Conservation (phyloP, 2,888 invertebrate genomes). For the Orchesella flavescens region DNA sequence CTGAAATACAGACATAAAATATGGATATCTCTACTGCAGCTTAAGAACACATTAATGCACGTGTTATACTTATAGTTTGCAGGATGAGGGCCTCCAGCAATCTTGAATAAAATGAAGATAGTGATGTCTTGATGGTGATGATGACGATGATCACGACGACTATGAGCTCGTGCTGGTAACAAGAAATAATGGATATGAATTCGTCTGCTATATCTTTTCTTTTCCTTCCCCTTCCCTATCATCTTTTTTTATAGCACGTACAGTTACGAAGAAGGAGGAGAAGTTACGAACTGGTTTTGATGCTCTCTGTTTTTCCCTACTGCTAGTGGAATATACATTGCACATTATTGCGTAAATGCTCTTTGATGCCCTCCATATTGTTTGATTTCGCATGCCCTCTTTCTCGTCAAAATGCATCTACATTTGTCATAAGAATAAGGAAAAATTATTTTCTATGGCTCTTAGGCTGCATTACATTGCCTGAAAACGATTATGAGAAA, state of each 20-base stretch:
- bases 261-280: background rate
- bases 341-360: background rate
- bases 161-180: constrained; percentile 48
- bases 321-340: background rate
- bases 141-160: constrained; percentile 36
- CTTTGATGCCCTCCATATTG: constrained; percentile 41
- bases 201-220: background rate
- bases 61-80: background rate
- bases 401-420: constrained; percentile 30
- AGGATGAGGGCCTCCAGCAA: constrained; percentile 41
- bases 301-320: background rate
- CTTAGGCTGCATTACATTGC: constrained; percentile 48
- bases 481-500: constrained; percentile 57
- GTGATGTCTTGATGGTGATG: constrained; percentile 54
- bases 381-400: constrained; percentile 50
- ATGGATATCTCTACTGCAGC: background rate
- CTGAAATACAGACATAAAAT: background rate
- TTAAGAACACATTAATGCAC: background rate
- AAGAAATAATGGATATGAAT: constrained; percentile 49
- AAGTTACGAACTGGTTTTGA: background rate
- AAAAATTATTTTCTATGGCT: constrained; percentile 52
- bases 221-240: background rate
- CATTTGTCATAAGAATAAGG: constrained; percentile 43
- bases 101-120: constrained; percentile 59
- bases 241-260: background rate